phyloP scores from a whole-genome alignment of 2,888 invertebrate genomes.

The Phaonia tiefii region DNA sequence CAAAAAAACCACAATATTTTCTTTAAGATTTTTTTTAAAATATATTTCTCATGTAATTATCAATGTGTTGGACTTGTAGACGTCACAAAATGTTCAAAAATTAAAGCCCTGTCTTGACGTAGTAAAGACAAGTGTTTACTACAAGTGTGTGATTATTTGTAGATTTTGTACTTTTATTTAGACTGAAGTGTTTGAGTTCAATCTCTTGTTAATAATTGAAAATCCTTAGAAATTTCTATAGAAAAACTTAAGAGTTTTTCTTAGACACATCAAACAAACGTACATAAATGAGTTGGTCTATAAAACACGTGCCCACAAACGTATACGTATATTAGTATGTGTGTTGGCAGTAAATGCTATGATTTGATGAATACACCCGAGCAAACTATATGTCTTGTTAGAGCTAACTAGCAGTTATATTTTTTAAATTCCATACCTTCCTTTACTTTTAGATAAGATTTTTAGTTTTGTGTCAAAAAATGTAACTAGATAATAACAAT shows the following conservation, averaged over 20 bases:
- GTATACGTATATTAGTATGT: background rate
- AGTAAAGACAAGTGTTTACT: background rate
- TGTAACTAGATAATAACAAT: too few relatives aligned
- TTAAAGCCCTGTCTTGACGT: constrained; percentile 7
- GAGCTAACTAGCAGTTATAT: background rate
- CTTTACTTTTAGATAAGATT: too few relatives aligned
- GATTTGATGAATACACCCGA: too few relatives aligned
- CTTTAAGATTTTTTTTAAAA: constrained; percentile 46
- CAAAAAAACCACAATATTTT: constrained; percentile 56
- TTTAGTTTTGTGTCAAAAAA: too few relatives aligned
- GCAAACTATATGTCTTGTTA: too few relatives aligned
- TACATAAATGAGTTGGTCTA: constrained; percentile 11
- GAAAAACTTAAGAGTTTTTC: constrained; percentile 45
- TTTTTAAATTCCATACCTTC: too few relatives aligned
- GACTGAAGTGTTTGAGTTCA: background rate
- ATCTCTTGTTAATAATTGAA: constrained; percentile 34
- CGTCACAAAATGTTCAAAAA: constrained; percentile 24
- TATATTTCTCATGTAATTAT: constrained; percentile 41
- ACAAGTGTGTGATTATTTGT: background rate
- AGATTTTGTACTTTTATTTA: background rate
- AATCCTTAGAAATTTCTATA: constrained; percentile 37
- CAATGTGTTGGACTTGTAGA: constrained; percentile 33
- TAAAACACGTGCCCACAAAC: constrained; percentile 5
- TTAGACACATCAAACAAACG: constrained; percentile 18
- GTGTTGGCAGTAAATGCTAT: background rate